Evolutionary conservation across 2,113 vertebrate genomes (phyloP).

Genomic region (Acanthochromis polyacanthus): DNA sequence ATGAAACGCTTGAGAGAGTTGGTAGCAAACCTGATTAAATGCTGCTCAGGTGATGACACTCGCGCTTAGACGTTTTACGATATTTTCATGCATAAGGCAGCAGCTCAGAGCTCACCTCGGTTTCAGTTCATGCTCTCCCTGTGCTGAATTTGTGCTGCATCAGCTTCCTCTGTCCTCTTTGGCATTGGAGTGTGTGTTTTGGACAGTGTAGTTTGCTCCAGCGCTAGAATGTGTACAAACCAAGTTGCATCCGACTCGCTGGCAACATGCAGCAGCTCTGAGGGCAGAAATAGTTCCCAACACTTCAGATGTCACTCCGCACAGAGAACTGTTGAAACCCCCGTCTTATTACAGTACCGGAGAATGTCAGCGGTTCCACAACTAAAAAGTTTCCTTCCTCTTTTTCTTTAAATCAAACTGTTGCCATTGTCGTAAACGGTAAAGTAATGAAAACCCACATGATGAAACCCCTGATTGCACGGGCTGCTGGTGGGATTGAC

Average conservation of each 20-base stretch:
- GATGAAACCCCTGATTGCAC: slow-evolving; percentile 2
- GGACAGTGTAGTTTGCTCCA: slow-evolving; percentile 36
- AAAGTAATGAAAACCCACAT: slow-evolving; percentile 36
- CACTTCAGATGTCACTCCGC: neutral
- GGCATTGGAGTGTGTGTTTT: slow-evolving; percentile 66
- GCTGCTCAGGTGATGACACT: neutral
- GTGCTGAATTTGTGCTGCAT: slow-evolving; percentile 58
- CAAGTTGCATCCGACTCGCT: slow-evolving; percentile 22
- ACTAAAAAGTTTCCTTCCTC: slow-evolving; percentile 48
- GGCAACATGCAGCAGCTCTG: slow-evolving; percentile 4
- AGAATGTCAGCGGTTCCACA: slow-evolving; percentile 18
- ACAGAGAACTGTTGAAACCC: slow-evolving; percentile 10
- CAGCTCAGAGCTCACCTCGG: neutral
- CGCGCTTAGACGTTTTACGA: neutral
- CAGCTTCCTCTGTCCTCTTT: slow-evolving; percentile 50
- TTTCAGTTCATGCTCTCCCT: slow-evolving; percentile 21
- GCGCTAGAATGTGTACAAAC: slow-evolving; percentile 29
- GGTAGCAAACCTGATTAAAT: slow-evolving; percentile 16
- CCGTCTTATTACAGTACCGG: slow-evolving; percentile 24
- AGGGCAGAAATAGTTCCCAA: slow-evolving; percentile 29
- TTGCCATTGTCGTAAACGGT: slow-evolving; percentile 19
- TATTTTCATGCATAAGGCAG: neutral
- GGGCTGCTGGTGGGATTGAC: slow-evolving; percentile 8
- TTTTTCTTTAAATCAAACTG: slow-evolving; percentile 16
- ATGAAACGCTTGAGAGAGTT: slow-evolving; percentile 7